phyloP scores from a whole-genome alignment of 2,113 vertebrate genomes.

The Saccopteryx leptura region DNA sequence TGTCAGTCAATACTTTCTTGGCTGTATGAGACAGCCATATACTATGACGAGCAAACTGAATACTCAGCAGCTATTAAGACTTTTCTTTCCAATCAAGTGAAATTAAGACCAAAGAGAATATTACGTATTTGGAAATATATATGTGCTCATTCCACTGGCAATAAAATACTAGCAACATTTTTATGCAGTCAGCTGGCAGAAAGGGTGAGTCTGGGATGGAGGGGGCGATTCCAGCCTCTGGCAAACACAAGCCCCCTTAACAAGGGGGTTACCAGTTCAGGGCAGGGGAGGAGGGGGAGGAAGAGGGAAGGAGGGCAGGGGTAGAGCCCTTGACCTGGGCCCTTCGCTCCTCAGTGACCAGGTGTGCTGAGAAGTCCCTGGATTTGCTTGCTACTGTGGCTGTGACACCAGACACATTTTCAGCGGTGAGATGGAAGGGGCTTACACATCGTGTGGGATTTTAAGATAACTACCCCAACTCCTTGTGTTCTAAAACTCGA shows the following conservation, averaged over 20 bases:
- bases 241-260: not conserved
- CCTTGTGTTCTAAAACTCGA: not conserved
- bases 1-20: not conserved
- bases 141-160: not conserved
- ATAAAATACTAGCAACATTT: not conserved
- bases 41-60: not conserved
- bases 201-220: not conserved
- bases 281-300: not conserved
- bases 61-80: not conserved
- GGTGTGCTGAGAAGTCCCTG: not conserved
- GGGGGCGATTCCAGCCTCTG: not conserved
- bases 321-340: not conserved
- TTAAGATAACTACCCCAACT: not conserved
- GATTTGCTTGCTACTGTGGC: not conserved
- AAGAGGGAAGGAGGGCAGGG: no score
- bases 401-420: not conserved
- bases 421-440: not conserved
- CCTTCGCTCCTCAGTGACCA: not conserved
- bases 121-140: not conserved
- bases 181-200: not conserved
- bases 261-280: not conserved
- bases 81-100: conserved; percentile 10
- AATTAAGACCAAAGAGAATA: not conserved
- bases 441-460: not conserved
- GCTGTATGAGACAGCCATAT: not conserved